These are phyloP conservation scores for Mustela lutreola DNA, from an alignment of 2,113 vertebrate species.

Conservation along the genomic window DNA sequence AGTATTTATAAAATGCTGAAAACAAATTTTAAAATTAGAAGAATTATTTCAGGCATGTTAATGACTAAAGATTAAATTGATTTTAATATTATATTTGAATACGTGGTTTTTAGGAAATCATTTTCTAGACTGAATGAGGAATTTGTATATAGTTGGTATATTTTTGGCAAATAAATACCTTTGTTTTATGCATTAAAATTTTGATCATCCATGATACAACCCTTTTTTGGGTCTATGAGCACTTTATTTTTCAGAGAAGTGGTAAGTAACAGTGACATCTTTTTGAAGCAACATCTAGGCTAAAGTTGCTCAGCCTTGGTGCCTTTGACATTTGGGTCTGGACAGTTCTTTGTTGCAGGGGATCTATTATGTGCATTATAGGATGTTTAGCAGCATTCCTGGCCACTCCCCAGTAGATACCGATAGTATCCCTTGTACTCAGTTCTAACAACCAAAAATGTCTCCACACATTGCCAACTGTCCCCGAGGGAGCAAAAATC, in stretches of 20 bases:
- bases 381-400: not conserved
- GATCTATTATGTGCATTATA: not conserved
- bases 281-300: not conserved
- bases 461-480: not conserved
- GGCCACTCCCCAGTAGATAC: not conserved
- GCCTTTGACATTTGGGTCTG: not conserved
- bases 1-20: not conserved
- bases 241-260: conserved; percentile 31
- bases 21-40: conserved; percentile 31
- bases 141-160: not conserved
- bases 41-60: conserved; percentile 1
- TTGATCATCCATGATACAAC: not conserved
- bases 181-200: not conserved
- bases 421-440: not conserved
- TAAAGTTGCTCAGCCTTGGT: not conserved
- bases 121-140: conserved; percentile 40
- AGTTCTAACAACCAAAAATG: not conserved
- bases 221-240: not conserved
- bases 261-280: not conserved
- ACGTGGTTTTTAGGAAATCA: conserved; percentile 19
- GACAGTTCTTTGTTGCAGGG: not conserved
- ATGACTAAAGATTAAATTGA: not conserved
- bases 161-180: not conserved
- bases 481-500: not conserved
- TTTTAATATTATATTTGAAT: not conserved